Evolutionary conservation across 1,140 invertebrate genomes (phyloP).

Genomic region (Chironomus tepperi): DNA sequence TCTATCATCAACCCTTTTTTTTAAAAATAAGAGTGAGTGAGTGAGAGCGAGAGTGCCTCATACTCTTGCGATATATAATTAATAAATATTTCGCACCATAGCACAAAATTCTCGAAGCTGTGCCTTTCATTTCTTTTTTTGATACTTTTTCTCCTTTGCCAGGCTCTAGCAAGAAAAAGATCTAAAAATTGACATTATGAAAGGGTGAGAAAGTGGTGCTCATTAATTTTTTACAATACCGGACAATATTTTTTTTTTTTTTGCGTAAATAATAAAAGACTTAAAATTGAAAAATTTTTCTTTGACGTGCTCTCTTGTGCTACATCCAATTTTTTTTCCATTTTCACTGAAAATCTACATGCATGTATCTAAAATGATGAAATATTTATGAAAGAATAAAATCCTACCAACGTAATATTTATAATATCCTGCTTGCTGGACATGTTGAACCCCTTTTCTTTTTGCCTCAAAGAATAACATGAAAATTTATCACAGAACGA

Average conservation of each 20-base stretch:
- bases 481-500: too few relatives aligned
- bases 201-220: not conserved
- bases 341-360: not conserved
- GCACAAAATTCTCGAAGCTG: not conserved
- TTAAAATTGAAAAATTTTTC: not conserved
- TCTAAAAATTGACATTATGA: not conserved
- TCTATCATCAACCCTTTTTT: not conserved
- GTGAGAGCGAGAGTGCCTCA: not conserved
- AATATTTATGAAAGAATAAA: not conserved
- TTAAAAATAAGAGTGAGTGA: not conserved
- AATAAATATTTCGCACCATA: constrained; percentile 9
- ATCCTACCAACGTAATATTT: too few relatives aligned
- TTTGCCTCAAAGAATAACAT: too few relatives aligned
- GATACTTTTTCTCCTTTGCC: not conserved
- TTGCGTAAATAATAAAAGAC: not conserved
- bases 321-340: not conserved
- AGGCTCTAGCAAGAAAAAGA: not conserved
- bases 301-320: not conserved
- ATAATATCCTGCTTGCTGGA: too few relatives aligned
- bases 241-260: constrained; percentile 13
- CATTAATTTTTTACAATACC: constrained; percentile 8
- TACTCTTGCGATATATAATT: not conserved
- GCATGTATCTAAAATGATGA: not conserved
- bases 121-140: constrained; percentile 1
- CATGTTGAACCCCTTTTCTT: too few relatives aligned